Evolutionary conservation across 2,888 invertebrate species (phyloP).

Genomic region (Apomyelois bistriatella): DNA sequence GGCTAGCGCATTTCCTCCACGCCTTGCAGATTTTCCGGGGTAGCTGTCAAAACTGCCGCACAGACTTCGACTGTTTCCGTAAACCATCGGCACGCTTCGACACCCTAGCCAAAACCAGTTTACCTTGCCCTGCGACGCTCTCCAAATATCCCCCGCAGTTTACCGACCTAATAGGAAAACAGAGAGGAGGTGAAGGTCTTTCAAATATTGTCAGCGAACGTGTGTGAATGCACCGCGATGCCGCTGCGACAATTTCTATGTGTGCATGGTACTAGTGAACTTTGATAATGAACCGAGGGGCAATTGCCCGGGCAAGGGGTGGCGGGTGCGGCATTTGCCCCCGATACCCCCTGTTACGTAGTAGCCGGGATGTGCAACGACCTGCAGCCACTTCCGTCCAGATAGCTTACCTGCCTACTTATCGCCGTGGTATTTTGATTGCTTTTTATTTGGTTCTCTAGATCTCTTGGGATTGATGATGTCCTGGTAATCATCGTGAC

Average conservation of each 20-base stretch:
- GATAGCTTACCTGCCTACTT: conserved; percentile 7
- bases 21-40: conserved; percentile 65
- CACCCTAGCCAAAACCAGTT: conserved; percentile 41
- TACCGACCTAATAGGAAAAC: conserved; percentile 16
- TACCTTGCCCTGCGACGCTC: conserved; percentile 41
- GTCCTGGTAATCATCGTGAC: neutral
- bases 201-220: conserved; percentile 26
- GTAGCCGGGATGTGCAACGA: conserved; percentile 56
- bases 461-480: neutral
- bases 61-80: conserved; percentile 58
- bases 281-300: conserved; percentile 76
- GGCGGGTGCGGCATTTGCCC: conserved; percentile 31
- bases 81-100: conserved; percentile 50
- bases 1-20: conserved; percentile 45
- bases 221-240: conserved; percentile 38
- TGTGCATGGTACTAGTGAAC: conserved; percentile 74
- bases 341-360: conserved; percentile 40
- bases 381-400: conserved; percentile 51
- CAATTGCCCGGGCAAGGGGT: conserved; percentile 52
- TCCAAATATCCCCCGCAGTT: conserved; percentile 16
- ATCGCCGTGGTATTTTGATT: neutral
- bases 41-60: conserved; percentile 62
- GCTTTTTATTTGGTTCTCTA: neutral
- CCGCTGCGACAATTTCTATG: conserved; percentile 33
- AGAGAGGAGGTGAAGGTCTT: conserved; percentile 39